Evolutionary conservation across 2,888 invertebrate species (phyloP).

Genomic region (Troilus luridus): DNA sequence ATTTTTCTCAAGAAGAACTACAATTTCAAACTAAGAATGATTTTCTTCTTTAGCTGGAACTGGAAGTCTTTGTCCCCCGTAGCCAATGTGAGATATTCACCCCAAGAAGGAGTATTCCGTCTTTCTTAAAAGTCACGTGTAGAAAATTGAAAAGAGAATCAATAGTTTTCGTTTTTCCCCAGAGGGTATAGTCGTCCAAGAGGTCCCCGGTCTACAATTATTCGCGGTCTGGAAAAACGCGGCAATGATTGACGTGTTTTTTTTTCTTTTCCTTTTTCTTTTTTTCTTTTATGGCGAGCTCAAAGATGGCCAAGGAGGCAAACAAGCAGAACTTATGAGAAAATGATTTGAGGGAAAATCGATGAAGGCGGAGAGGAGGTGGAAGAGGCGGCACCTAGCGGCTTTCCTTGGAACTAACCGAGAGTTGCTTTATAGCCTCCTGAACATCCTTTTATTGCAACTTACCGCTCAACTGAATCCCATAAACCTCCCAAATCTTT

Average conservation of each 20-base stretch:
- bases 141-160: constrained; percentile 40
- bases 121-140: constrained; percentile 27
- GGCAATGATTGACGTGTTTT: constrained; percentile 44
- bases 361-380: constrained; percentile 29
- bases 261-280: not conserved
- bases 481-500: not conserved
- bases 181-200: not conserved
- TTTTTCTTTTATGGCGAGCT: not conserved
- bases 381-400: constrained; percentile 47
- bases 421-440: not conserved
- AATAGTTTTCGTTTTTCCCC: constrained; percentile 25
- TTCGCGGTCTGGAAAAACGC: constrained; percentile 43
- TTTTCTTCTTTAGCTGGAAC: not conserved
- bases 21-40: not conserved
- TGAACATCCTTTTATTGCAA: constrained; percentile 19
- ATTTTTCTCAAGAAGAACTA: not conserved
- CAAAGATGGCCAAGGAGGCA: constrained; percentile 25
- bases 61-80: not conserved
- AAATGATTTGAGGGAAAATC: constrained; percentile 38
- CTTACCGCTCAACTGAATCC: not conserved
- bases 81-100: constrained; percentile 26
- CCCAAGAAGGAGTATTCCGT: not conserved
- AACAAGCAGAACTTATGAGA: constrained; percentile 22
- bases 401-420: not conserved
- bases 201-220: constrained; percentile 42